These are phyloP conservation scores for Telmatherina bonti DNA, from an alignment of 2,797 vertebrate genomes.

Conservation along the genomic window DNA sequence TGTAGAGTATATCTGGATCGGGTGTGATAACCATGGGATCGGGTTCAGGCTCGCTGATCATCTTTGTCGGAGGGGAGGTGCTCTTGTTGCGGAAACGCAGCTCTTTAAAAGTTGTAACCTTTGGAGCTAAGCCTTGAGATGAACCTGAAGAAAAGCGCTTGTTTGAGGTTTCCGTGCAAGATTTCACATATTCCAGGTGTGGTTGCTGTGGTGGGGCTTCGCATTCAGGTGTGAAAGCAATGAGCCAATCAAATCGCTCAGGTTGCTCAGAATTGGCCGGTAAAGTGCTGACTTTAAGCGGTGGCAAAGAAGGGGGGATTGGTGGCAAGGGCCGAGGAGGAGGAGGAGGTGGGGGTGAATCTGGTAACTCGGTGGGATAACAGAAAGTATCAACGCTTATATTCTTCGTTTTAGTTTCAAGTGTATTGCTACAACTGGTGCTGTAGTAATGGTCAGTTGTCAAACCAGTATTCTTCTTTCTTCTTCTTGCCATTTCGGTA, in stretches of 20 bases:
- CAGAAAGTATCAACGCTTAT: conserved; percentile 64
- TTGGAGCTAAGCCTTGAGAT: conserved; percentile 69
- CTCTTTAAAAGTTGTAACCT: conserved; percentile 91
- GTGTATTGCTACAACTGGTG: conserved; percentile 63
- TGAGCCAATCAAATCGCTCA: conserved; percentile 95
- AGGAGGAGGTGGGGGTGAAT: conserved; percentile 82
- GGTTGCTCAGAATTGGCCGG: conserved; percentile 80
- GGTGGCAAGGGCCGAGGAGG: conserved; percentile 85
- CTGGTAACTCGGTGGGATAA: conserved; percentile 66
- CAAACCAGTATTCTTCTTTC: conserved; percentile 72
- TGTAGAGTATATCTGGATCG: conserved; percentile 86
- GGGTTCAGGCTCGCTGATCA: conserved; percentile 78
- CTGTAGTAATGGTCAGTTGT: conserved; percentile 76
- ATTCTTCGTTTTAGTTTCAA: conserved; percentile 61
- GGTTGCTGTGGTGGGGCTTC: conserved; percentile 73
- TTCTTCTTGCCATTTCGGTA: conserved; percentile 90
- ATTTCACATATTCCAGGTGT: conserved; percentile 61
- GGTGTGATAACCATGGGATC: conserved; percentile 82
- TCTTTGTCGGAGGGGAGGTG: conserved; percentile 62
- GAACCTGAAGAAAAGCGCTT: conserved; percentile 56
- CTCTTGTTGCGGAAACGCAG: conserved; percentile 87
- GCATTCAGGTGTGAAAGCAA: conserved; percentile 92
- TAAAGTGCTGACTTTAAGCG: conserved; percentile 76
- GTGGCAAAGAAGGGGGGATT: conserved; percentile 67
- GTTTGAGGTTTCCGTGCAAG: conserved; percentile 55